Evolutionary conservation across 2,797 vertebrate species (phyloP), one percentile per base, ranked within the genome.

Genomic region (Protonibea diacanthus): DNA sequence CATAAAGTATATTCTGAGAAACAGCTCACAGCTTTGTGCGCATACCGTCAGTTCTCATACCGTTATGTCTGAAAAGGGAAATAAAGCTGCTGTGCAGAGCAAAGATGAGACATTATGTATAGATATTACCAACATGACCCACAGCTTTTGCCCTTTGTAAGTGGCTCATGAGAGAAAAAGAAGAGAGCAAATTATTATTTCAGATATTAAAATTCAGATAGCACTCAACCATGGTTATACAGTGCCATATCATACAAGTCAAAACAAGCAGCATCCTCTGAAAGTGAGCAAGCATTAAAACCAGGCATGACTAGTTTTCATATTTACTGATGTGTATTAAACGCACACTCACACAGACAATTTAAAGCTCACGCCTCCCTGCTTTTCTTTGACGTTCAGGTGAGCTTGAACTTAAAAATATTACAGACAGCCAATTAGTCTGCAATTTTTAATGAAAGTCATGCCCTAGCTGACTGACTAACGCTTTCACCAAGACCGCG

Each of bases 381-480:
- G 14, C 33, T 61, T 40, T 21, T 55, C 58, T 44, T 38, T 25
- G 40, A 64, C 47, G 70, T 53, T 44, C 29, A 44, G 62, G 69
- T 74, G 70, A 72, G 78, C 72, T 64, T 25, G 63, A 76, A 82
- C 78, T 79, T 71, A 69, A 65, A 70, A 61, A 74, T 25, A 18
- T 49, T 14, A 40, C 63, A 42, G 77, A 65, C 87, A 84, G 81
- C 81, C 83, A 82, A 86, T 90, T 90, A 84, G 81, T 76, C 68
- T 57, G 69, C 33, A 38, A 47, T 33, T 42, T 72, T 75, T 88
- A 78, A 90, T 82, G 83, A 84, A 83, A 73, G 62, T 53, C 72
- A 66, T 59, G 74, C 57, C 71, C 78, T 25, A 42, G 85, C 75
- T 74, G 80, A 80, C 71, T 71, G 78, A 87, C 79, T 76, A 14